phyloP scores from a whole-genome alignment of 1,140 invertebrate species.

The Magallana gigas region DNA sequence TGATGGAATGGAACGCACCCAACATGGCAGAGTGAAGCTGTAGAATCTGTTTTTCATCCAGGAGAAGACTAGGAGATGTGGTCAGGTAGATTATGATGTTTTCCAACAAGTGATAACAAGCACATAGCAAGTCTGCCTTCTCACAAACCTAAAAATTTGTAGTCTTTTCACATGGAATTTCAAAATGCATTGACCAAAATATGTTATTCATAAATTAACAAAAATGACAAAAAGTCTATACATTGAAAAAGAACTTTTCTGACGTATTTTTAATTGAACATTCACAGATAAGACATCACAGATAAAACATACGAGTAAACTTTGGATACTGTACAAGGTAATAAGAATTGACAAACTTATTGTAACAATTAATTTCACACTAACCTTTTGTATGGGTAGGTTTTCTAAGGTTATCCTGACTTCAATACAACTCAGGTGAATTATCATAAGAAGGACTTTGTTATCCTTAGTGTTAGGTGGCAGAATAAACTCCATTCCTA shows the following conservation, averaged over 20 bases:
- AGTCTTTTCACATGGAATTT: too few relatives aligned
- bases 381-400: slow-evolving; percentile 86
- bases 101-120: slow-evolving; percentile 92
- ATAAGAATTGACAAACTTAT: too few relatives aligned
- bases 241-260: too few relatives aligned
- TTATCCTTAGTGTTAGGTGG: slow-evolving; percentile 60
- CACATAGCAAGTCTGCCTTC: slow-evolving; percentile 85
- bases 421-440: slow-evolving; percentile 94
- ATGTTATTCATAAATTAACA: too few relatives aligned
- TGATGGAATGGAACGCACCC: slow-evolving; percentile 91
- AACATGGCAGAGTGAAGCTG: slow-evolving; percentile 93
- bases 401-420: slow-evolving; percentile 95
- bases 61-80: slow-evolving; percentile 86
- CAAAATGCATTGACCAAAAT: too few relatives aligned
- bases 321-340: too few relatives aligned
- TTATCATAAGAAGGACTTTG: slow-evolving; percentile 89
- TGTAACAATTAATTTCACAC: neutral
- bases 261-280: too few relatives aligned
- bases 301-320: too few relatives aligned
- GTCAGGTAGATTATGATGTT: slow-evolving; percentile 89
- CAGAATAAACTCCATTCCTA: slow-evolving; percentile 82
- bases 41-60: slow-evolving; percentile 94
- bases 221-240: too few relatives aligned
- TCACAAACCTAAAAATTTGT: slow-evolving; percentile 76
- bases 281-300: too few relatives aligned